Conservation (phyloP, 2,113 vertebrate genomes). For the Rhabdornis inornatus region DNA sequence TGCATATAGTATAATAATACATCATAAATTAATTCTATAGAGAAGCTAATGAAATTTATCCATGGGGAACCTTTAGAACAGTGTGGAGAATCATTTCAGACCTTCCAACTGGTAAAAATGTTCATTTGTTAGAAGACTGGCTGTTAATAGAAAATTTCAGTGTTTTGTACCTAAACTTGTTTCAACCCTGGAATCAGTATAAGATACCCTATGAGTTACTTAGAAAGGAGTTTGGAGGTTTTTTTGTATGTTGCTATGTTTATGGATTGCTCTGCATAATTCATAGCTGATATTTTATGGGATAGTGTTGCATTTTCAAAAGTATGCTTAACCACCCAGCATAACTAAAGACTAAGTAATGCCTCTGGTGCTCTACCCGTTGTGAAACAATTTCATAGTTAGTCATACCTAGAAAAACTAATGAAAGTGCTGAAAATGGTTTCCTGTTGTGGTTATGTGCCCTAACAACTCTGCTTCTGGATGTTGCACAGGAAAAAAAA, state of each 20-base stretch:
- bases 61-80: neutral
- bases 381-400: neutral
- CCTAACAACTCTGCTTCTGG: neutral
- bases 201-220: neutral
- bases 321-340: neutral
- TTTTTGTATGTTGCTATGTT: neutral
- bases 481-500: neutral
- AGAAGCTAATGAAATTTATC: neutral
- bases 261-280: neutral
- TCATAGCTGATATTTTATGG: neutral
- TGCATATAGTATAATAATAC: neutral
- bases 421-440: constrained; percentile 6
- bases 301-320: neutral
- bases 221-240: neutral
- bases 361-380: neutral
- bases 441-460: neutral
- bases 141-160: neutral
- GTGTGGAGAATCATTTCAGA: neutral
- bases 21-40: neutral
- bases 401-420: neutral
- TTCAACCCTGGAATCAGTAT: neutral
- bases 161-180: neutral
- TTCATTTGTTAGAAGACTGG: neutral
- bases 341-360: neutral
- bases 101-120: neutral